Base-by-base conservation (phyloP, 2,113 vertebrate genomes). In the Festucalex cinctus region DNA sequence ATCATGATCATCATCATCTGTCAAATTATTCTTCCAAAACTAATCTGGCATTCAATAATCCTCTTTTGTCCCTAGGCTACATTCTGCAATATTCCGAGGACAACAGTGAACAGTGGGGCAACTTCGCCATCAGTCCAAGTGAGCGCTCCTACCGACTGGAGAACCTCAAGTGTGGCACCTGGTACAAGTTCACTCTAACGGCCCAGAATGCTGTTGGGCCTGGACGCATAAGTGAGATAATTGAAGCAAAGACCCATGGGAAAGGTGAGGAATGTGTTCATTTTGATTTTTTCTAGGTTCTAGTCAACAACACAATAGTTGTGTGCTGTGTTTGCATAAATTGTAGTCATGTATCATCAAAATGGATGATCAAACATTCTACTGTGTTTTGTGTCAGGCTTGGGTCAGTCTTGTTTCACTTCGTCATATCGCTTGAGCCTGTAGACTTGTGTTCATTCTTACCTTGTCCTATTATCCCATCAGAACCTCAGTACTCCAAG, bases 71-170 rank as follows among this genome's bases (percentile, higher is more conserved):
- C 32, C 0, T 74, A 99, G 97, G 97, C 17, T 99, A 98, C 66
- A 98, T 99, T 9, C 74, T 99, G 87, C 97, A 99, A 81, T 98
- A 99, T 76, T 99, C 97, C 0, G 97, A 98, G 87, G 97, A 99
- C 12, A 98, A 98, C 92, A 99, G 97, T 3, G 97, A 99, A 78
- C 95, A 97, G 76, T 99, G 97, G 97, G 96, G 95, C 0, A 98
- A 95, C 69, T 94, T 96, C 65, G 92, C 96, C 70, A 98, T 99
- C 84, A 98, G 96, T 83, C 97, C 97, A 17, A 98, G 96, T 0
- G 96, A 98, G 73, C 95, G 96, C 0, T 95, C 93, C 1, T 98
- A 98, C 74, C 93, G 96, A 16, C 81, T 99, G 75, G 97, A 98
- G 69, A 98, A 93, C 16, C 82, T 99, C 53, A 98, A 97, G 51